Conservation (phyloP, 2,797 vertebrate genomes). For the Smutsia gigantea region DNA sequence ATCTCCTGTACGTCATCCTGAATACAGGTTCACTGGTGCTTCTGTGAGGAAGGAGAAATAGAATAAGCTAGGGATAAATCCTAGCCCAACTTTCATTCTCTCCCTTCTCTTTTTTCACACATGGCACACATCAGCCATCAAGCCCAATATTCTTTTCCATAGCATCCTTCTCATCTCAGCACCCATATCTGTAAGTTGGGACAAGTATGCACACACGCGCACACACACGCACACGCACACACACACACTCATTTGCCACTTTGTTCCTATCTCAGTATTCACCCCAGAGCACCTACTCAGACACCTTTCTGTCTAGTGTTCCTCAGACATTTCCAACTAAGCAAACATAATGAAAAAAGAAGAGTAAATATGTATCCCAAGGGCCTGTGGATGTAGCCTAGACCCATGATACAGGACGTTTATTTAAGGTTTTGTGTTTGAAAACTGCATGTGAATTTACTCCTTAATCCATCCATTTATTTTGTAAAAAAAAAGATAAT, state of each 20-base stretch:
- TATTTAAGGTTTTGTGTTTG: conserved; percentile 47
- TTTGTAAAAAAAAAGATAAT: conserved; percentile 2
- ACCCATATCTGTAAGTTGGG: background rate
- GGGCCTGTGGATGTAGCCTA: background rate
- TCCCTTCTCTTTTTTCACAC: background rate
- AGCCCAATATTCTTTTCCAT: background rate
- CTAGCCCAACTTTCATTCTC: background rate
- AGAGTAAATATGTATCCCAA: background rate
- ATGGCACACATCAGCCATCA: background rate
- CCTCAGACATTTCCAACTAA: background rate
- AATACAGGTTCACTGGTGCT: background rate
- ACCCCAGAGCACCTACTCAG: background rate
- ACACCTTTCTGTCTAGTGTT: background rate
- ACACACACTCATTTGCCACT: background rate
- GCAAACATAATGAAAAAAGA: background rate
- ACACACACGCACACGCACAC: background rate
- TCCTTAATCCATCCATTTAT: conserved; percentile 6
- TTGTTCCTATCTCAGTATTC: background rate
- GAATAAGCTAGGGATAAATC: background rate
- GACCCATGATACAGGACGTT: background rate
- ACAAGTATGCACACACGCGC: rapidly evolving
- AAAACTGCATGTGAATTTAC: conserved; percentile 16
- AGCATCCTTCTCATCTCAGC: background rate
- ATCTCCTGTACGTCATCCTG: background rate
- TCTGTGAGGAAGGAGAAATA: background rate